Conservation (phyloP, 2,113 vertebrate genomes). For the Eulacestoma nigropectus region DNA sequence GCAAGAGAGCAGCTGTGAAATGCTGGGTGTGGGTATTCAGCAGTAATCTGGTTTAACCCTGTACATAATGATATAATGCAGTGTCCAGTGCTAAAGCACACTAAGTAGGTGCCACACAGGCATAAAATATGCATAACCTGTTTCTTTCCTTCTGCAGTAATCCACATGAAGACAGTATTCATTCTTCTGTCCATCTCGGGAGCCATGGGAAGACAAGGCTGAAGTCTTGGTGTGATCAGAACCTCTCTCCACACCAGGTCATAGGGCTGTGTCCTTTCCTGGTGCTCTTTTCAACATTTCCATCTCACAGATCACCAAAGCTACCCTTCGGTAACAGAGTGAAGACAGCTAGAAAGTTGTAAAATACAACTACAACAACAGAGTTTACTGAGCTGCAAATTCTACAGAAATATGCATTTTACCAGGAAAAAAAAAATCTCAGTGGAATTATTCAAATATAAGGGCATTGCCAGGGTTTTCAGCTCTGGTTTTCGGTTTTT, state of each 20-base stretch:
- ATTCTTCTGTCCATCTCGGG: not conserved
- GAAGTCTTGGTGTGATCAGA: not conserved
- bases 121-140: not conserved
- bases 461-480: not conserved
- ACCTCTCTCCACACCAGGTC: not conserved
- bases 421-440: not conserved
- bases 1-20: slow-evolving; percentile 59
- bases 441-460: not conserved
- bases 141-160: not conserved
- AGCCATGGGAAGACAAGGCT: not conserved
- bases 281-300: not conserved
- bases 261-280: not conserved
- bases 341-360: not conserved
- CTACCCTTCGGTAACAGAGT: not conserved
- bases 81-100: not conserved
- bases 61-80: slow-evolving; percentile 22
- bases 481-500: not conserved
- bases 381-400: not conserved
- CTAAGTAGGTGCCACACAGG: not conserved
- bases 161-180: not conserved
- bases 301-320: not conserved
- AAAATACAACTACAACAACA: not conserved
- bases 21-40: slow-evolving; percentile 53
- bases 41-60: slow-evolving; percentile 52
- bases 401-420: not conserved